phyloP scores from a whole-genome alignment of 1,140 invertebrate genomes.

The Cydia fagiglandana region DNA sequence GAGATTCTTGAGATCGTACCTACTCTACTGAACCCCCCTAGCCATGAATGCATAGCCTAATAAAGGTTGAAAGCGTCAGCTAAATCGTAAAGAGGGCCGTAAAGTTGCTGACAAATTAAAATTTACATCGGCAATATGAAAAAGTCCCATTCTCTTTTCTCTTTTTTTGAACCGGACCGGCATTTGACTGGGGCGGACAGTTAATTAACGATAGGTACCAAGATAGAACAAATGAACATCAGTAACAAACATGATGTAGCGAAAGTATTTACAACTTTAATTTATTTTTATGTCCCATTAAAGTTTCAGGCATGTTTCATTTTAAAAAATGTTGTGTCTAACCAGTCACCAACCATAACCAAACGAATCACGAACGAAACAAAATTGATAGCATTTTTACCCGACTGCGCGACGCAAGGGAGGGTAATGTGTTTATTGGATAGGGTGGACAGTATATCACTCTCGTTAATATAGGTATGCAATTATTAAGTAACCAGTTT shows the following conservation, averaged over 20 bases:
- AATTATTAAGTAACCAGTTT: too few species aligned
- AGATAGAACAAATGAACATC: slow-evolving; percentile 62
- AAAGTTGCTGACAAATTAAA: slow-evolving; percentile 75
- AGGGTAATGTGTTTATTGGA: too few species aligned
- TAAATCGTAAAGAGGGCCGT: slow-evolving; percentile 75
- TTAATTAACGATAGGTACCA: slow-evolving; percentile 62
- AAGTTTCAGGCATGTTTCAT: slow-evolving; percentile 1
- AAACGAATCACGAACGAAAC: too few species aligned
- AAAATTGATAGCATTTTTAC: too few species aligned
- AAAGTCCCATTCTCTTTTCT: slow-evolving; percentile 68
- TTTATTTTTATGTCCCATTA: slow-evolving; percentile 28
- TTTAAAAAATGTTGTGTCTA: not conserved
- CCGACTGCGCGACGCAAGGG: too few species aligned
- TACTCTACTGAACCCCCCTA: slow-evolving; percentile 43
- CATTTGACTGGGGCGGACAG: slow-evolving; percentile 68
- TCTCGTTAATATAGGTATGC: too few species aligned
- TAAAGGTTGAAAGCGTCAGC: slow-evolving; percentile 70
- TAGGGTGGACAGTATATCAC: too few species aligned
- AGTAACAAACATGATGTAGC: slow-evolving; percentile 43
- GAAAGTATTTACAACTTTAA: slow-evolving; percentile 1
- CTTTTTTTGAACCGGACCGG: slow-evolving; percentile 58
- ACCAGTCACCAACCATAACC: too few species aligned
- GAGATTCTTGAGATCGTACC: slow-evolving; percentile 36
- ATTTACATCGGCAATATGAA: slow-evolving; percentile 76
- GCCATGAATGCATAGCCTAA: slow-evolving; percentile 62